Conservation (phyloP, 1,140 invertebrate species). For the Atta colombica region DNA sequence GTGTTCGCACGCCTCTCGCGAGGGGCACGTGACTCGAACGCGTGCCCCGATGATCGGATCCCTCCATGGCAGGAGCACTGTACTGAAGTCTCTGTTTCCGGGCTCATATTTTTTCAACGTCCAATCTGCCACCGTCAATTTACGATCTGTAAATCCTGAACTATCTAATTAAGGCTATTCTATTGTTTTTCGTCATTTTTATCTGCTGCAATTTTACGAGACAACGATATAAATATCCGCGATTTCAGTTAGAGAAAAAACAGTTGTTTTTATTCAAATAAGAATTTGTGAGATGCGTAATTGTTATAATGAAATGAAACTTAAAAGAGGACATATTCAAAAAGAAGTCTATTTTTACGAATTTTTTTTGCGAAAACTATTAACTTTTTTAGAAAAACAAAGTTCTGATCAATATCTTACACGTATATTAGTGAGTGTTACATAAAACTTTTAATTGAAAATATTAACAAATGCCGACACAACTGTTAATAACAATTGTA, state of each 20-base stretch:
- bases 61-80: too few species aligned
- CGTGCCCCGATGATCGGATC: constrained; percentile 7
- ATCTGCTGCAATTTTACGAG: background rate
- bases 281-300: background rate
- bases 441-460: too few species aligned
- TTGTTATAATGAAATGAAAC: too few species aligned
- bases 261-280: background rate
- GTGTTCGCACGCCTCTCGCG: constrained; percentile 45
- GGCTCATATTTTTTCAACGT: background rate
- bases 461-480: too few species aligned
- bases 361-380: too few species aligned
- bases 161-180: background rate
- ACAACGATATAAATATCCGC: background rate
- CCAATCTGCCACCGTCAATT: background rate
- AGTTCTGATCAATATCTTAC: too few species aligned
- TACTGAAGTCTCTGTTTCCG: constrained; percentile 6
- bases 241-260: background rate
- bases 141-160: background rate
- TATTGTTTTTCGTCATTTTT: background rate
- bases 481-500: too few species aligned
- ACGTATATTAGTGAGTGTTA: too few species aligned
- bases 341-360: too few species aligned
- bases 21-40: constrained; percentile 61
- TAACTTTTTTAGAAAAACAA: too few species aligned
- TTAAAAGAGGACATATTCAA: too few species aligned